Percentiles rank a stretch among this genome's conserved stretches.
Evolutionary conservation across 2,797 vertebrate species (phyloP).

Genomic region (Sylvilagus floridanus): DNA sequence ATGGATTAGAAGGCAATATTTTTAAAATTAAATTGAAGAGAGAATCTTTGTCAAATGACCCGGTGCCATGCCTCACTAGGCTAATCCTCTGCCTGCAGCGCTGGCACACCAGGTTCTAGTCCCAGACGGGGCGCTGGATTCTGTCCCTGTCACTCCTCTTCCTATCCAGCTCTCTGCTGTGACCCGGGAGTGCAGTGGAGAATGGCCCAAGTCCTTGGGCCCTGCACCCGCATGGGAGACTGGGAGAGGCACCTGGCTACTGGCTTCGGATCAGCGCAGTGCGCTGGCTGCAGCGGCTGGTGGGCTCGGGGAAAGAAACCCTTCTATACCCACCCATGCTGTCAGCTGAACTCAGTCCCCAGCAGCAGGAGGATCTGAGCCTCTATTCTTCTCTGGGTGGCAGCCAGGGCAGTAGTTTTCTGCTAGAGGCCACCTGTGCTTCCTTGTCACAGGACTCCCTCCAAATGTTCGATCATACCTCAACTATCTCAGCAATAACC

Average conservation of each 20-base stretch:
- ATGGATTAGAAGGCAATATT: constrained; percentile 7
- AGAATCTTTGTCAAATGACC: not conserved
- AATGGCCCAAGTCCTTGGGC: too few species aligned
- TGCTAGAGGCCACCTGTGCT: not conserved
- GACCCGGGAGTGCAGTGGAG: too few species aligned
- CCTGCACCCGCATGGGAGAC: too few species aligned
- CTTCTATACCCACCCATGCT: not conserved
- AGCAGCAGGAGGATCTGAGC: not conserved
- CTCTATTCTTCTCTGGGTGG: not conserved
- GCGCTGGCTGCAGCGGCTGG: too few species aligned
- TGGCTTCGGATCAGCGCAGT: too few species aligned
- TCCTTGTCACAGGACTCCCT: not conserved
- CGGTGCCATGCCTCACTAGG: too few species aligned
- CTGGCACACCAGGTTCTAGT: too few species aligned
- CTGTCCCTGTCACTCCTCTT: too few species aligned
- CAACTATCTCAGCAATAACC: not conserved
- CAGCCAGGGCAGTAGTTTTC: not conserved
- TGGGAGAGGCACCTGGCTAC: too few species aligned
- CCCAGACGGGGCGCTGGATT: too few species aligned
- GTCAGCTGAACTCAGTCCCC: not conserved
- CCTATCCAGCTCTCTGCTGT: too few species aligned
- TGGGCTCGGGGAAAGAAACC: not conserved
- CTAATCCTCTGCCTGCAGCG: too few species aligned
- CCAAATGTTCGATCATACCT: not conserved
- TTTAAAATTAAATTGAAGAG: constrained; percentile 35